phyloP scores from a whole-genome alignment of 2,888 invertebrate genomes.

The Campoletis raptor region DNA sequence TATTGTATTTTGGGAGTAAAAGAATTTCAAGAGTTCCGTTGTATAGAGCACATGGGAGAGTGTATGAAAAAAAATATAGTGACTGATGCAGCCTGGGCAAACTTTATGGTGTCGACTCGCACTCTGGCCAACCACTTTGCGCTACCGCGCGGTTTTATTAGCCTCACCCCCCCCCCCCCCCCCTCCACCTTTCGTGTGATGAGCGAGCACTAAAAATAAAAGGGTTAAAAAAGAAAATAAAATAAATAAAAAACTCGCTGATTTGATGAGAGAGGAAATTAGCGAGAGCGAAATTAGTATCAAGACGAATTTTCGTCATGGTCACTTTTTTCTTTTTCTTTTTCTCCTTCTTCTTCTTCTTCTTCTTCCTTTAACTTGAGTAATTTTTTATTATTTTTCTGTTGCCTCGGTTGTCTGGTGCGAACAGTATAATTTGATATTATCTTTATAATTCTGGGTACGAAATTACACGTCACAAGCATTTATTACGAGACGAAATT shows the following conservation, averaged over 20 bases:
- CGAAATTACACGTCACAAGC: constrained; percentile 81
- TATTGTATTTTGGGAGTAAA: constrained; percentile 17
- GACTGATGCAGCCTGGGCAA: constrained; percentile 34
- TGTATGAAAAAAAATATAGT: constrained; percentile 10
- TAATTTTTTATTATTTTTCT: constrained; percentile 30
- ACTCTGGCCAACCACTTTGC: constrained; percentile 48
- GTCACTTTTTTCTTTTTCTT: constrained; percentile 14
- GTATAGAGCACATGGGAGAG: neutral
- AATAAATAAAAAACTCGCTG: constrained; percentile 38
- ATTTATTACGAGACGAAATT: constrained; percentile 28
- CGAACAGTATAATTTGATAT: constrained; percentile 17
- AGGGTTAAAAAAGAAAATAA: neutral
- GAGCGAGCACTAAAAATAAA: constrained; percentile 71
- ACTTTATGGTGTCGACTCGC: constrained; percentile 56
- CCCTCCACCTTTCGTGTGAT: constrained; percentile 73
- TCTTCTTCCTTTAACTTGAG: neutral
- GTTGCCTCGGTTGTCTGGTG: neutral
- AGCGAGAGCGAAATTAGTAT: constrained; percentile 36
- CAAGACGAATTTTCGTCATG: constrained; percentile 48
- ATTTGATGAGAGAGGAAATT: constrained; percentile 45
- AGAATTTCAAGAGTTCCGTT: neutral
- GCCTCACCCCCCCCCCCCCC: constrained; percentile 18
- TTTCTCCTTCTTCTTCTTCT: neutral
- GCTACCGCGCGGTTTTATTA: constrained; percentile 56
- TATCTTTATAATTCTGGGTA: constrained; percentile 83